Conservation (phyloP, 2,888 invertebrate genomes). For the Drosophila koepferae region DNA sequence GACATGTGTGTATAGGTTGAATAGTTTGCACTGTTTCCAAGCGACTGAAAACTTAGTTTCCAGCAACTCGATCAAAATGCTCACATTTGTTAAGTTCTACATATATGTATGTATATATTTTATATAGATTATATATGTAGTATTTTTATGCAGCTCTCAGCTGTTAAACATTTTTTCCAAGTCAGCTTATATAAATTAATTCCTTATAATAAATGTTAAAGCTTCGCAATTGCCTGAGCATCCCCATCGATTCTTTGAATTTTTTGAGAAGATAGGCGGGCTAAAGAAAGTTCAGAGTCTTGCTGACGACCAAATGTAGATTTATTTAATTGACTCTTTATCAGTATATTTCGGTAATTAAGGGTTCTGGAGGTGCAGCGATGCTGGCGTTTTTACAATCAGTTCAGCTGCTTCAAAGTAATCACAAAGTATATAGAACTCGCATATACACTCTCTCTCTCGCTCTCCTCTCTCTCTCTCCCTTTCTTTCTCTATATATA, state of each 20-base stretch:
- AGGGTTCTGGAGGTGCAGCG: not conserved
- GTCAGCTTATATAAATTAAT: not conserved
- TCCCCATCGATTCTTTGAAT: not conserved
- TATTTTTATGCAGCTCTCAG: not conserved
- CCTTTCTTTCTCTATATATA: not conserved
- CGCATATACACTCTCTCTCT: too few relatives aligned
- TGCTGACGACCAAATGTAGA: not conserved
- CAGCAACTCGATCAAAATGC: not conserved
- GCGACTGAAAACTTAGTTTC: not conserved
- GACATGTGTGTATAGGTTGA: too few relatives aligned
- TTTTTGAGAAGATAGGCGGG: not conserved
- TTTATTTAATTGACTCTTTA: not conserved
- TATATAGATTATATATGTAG: not conserved
- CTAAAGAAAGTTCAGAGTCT: not conserved
- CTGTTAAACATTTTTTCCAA: too few relatives aligned
- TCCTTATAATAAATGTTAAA: not conserved
- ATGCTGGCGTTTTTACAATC: not conserved
- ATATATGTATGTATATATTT: not conserved
- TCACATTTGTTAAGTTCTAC: not conserved
- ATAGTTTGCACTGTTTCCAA: conserved; percentile 3
- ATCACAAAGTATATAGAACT: not conserved
- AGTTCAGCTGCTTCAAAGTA: not conserved
- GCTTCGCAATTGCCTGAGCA: not conserved
- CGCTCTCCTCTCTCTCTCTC: not conserved
- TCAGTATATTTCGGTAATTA: not conserved